These are phyloP conservation scores for Rapana venosa DNA, from an alignment of 2,888 invertebrate genomes.

Conservation along the genomic window DNA sequence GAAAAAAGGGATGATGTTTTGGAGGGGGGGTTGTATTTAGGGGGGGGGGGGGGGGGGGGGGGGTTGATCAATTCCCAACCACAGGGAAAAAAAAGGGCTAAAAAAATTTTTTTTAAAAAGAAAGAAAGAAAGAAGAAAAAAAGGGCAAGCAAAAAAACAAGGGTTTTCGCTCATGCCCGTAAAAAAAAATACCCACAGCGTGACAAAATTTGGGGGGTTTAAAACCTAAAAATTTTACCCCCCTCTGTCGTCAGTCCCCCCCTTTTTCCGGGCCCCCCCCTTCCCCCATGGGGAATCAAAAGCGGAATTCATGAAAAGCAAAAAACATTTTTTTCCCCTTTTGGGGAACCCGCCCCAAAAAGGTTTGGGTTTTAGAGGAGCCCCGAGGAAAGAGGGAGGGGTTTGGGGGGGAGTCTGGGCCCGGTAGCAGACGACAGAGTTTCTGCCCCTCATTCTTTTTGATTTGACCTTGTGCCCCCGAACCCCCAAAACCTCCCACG, in stretches of 20 bases:
- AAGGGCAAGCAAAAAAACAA: too few species aligned
- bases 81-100: too few species aligned
- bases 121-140: too few species aligned
- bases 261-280: too few species aligned
- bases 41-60: too few species aligned
- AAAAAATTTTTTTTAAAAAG: too few species aligned
- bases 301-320: background rate
- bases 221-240: background rate
- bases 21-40: too few species aligned
- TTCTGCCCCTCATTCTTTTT: background rate
- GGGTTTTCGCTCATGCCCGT: background rate
- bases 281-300: background rate
- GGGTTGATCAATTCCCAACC: too few species aligned
- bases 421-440: background rate
- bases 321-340: background rate
- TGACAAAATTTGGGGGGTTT: background rate
- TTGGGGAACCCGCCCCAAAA: background rate
- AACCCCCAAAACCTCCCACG: slow-evolving; percentile 19
- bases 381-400: background rate
- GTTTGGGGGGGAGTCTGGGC: background rate
- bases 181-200: background rate
- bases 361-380: background rate
- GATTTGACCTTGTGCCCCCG: background rate
- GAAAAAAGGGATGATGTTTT: too few species aligned
- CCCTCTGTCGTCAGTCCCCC: too few species aligned